A percentile compares a stretch with the other conserved stretches of the same genome.
Evolutionary conservation across 2,888 invertebrate genomes (phyloP).

Genomic region (Andricus quercusramuli): DNA sequence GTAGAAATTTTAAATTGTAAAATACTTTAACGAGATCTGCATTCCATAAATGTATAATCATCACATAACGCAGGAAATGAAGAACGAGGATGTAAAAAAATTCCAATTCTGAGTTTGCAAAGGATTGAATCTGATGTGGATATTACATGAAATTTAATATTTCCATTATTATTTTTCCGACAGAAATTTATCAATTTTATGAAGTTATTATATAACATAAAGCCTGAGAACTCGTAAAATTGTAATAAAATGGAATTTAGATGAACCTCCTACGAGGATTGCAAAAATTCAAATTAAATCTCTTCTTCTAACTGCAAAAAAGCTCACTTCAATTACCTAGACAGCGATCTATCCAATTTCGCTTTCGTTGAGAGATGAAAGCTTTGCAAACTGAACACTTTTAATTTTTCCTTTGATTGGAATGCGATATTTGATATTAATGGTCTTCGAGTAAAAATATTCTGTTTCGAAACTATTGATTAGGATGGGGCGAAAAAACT

Average conservation of each 20-base stretch:
- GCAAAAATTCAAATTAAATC: not conserved
- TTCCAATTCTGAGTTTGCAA: not conserved
- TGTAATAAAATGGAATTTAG: not conserved
- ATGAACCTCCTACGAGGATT: not conserved
- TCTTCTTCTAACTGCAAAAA: not conserved
- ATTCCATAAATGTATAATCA: constrained; percentile 7
- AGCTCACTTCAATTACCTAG: not conserved
- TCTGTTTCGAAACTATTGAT: too few species aligned
- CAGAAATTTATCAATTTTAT: not conserved
- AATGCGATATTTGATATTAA: not conserved
- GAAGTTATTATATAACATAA: not conserved
- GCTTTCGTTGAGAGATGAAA: not conserved
- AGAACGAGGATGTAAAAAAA: not conserved
- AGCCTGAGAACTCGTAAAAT: not conserved
- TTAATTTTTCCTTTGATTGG: not conserved
- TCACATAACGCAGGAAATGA: not conserved
- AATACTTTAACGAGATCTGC: not conserved
- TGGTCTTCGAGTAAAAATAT: not conserved
- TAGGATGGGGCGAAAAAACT: too few species aligned
- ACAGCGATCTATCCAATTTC: not conserved
- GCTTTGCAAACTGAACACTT: not conserved
- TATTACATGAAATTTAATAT: not conserved
- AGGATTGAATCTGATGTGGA: not conserved
- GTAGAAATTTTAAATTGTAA: not conserved
- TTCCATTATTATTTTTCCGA: not conserved